These are phyloP conservation scores for Epinephelus moara DNA, from an alignment of 2,113 vertebrate genomes.

Conservation along the genomic window DNA sequence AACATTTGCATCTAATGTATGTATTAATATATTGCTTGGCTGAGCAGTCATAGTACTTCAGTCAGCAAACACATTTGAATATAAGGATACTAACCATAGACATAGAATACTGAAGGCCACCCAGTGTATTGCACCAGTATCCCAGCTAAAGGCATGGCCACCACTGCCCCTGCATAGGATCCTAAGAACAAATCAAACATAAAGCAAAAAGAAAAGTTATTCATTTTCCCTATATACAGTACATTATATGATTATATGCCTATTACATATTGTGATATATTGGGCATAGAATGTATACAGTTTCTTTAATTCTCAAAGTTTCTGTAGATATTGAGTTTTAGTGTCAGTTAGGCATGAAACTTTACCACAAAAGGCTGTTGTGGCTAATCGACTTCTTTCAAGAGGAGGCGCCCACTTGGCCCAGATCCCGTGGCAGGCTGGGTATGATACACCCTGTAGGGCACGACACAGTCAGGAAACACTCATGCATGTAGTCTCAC, in stretches of 20 bases:
- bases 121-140: constrained; percentile 93
- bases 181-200: constrained; percentile 78
- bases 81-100: constrained; percentile 86
- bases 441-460: constrained; percentile 92
- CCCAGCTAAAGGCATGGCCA: constrained; percentile 95
- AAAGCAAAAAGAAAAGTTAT: constrained; percentile 11
- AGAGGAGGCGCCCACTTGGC: constrained; percentile 91
- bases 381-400: constrained; percentile 90
- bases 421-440: constrained; percentile 95
- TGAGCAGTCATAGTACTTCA: neutral
- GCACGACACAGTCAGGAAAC: constrained; percentile 33
- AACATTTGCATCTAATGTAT: neutral
- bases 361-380: constrained; percentile 91
- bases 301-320: neutral
- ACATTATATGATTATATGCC: neutral
- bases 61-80: neutral
- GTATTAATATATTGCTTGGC: neutral
- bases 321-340: constrained; percentile 6
- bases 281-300: neutral
- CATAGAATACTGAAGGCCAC: constrained; percentile 95
- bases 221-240: neutral
- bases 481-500: neutral
- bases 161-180: constrained; percentile 94
- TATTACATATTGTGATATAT: neutral
- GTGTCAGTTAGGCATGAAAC: constrained; percentile 9